phyloP scores from a whole-genome alignment of 2,888 invertebrate species.

The Autographa pulchrina region DNA sequence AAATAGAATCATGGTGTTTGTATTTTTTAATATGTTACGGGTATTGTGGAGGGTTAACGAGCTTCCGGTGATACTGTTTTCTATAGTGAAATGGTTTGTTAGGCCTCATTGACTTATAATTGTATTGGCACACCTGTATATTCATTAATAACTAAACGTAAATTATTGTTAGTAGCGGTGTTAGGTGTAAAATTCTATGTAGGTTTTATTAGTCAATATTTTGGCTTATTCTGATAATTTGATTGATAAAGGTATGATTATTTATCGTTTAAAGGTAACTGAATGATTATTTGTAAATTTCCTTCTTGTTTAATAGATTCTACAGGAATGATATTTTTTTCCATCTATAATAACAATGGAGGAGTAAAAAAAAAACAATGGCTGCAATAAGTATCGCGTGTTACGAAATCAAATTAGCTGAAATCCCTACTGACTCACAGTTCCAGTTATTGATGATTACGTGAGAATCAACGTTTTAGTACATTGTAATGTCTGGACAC shows the following conservation, averaged over 20 bases:
- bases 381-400: slow-evolving; percentile 6
- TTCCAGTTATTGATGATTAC: slow-evolving; percentile 30
- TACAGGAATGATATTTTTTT: background rate
- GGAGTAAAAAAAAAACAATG: background rate
- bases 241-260: no score
- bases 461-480: slow-evolving; percentile 37
- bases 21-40: slow-evolving; percentile 10
- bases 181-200: no score
- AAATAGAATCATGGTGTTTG: slow-evolving; percentile 17
- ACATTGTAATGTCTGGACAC: slow-evolving; percentile 21
- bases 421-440: slow-evolving; percentile 24
- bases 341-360: background rate
- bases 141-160: background rate
- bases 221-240: no score
- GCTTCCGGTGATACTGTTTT: slow-evolving; percentile 2
- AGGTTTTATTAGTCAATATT: no score
- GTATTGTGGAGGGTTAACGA: background rate
- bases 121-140: background rate
- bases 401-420: slow-evolving; percentile 12
- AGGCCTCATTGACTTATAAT: background rate
- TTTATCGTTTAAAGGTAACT: no score
- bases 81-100: slow-evolving; percentile 1
- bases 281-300: no score
- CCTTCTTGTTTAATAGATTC: background rate
- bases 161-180: no score